These are phyloP conservation scores for Sycobia sp. DNA, from an alignment of 1,140 invertebrate genomes.

Conservation along the genomic window DNA sequence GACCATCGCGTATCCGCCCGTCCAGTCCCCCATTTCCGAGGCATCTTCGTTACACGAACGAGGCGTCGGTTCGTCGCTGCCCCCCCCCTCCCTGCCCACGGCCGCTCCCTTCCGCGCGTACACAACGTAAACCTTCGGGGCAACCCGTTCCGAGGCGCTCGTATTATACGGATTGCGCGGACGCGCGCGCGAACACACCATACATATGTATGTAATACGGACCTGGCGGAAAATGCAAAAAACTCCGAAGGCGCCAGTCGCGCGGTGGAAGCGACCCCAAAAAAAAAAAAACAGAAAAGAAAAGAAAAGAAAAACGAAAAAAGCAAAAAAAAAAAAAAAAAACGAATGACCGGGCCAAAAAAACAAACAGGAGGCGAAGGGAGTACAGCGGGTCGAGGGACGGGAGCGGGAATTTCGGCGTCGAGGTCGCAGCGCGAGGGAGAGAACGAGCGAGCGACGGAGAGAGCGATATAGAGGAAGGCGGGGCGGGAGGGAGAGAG, in stretches of 20 bases:
- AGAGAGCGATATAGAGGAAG: neutral
- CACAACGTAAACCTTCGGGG: neutral
- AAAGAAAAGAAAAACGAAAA: neutral
- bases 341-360: neutral
- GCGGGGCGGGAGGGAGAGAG: neutral
- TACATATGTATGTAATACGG: no score
- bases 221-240: neutral
- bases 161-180: no score
- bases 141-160: no score
- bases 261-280: no score
- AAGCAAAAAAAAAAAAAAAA: neutral
- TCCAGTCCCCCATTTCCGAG: no score
- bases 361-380: no score
- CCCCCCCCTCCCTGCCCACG: neutral
- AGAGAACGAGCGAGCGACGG: neutral
- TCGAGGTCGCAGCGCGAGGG: neutral
- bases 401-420: no score
- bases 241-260: constrained; percentile 5
- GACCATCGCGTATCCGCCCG: no score
- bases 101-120: neutral
- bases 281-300: no score
- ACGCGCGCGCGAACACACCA: no score
- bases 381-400: no score
- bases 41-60: neutral
- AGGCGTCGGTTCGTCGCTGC: neutral